Base-by-base conservation (phyloP, 2,888 invertebrate species). In the Ophioninae sp. region DNA sequence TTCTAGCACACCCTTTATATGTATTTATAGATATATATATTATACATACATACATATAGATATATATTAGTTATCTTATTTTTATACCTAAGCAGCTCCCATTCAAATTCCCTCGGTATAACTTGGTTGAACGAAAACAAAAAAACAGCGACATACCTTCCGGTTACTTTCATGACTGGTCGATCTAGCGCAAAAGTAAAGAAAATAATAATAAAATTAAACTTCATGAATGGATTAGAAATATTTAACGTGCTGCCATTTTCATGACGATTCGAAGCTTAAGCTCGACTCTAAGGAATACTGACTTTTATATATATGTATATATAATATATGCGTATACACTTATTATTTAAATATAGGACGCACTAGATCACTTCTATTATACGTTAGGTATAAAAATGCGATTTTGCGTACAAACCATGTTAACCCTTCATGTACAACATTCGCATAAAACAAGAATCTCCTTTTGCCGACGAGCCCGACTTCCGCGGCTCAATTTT, bases 381-480 rank as follows among this genome's bases (percentile, higher is more conserved):
- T 75, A 81, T 65, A 64, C 81, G 72, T 72, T 81, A 79, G 81
- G 71, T 71, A 61, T 81, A 81, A 75, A 30, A 81, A 76, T 79
- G 58, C 81, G 72, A 79, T 78, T 84, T 79, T 79, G 56, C 79
- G 78, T 81, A 79, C 81, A 76, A 84, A 79, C 75, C 75, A 73
- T 77, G 78, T 75, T 79, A 61, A 74, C 72, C 67, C 67, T 74
- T 79, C 65, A 72, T 72, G 72, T 72, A 41, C 64, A 58, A 72
- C 72, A 79, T 65, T 61, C 64, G 65, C 64, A 71, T 71, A 59
- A 44, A 79, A n/a, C 56, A 44, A 37, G n/a, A 30, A 37, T 22
- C n/a, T 13, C 39, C 17, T 59, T 59, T 41, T 71, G 20, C 73
- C 51, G 17, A 51, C 51, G 51, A 51, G 51, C 17, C 17, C 61